These are phyloP conservation scores for Stegastes partitus DNA, from an alignment of 2,113 vertebrate genomes.

Conservation along the genomic window DNA sequence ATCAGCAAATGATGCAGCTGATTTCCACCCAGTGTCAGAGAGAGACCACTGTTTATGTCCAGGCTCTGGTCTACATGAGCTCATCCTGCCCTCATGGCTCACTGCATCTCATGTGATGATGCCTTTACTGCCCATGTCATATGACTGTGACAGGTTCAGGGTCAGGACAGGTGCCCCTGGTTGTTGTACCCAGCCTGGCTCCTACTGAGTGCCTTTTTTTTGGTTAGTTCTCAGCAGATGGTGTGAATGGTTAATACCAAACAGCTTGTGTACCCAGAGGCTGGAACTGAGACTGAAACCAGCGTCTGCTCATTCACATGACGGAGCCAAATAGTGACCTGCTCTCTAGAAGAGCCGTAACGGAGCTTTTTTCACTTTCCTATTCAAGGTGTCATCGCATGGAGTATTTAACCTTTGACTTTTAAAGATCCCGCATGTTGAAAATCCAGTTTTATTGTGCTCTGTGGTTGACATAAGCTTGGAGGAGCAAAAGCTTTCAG, in stretches of 20 bases:
- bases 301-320: constrained; percentile 61
- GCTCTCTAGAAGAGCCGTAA: constrained; percentile 2
- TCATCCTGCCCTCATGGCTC: constrained; percentile 15
- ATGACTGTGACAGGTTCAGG: constrained; percentile 29
- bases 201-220: not conserved
- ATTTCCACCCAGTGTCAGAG: not conserved
- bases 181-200: constrained; percentile 7
- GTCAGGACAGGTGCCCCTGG: constrained; percentile 45
- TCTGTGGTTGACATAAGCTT: no score
- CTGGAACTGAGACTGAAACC: constrained; percentile 82
- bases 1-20: constrained; percentile 10
- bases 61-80: constrained; percentile 17
- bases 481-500: no score
- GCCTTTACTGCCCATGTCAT: constrained; percentile 24
- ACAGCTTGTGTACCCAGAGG: constrained; percentile 41
- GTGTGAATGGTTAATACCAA: constrained; percentile 35
- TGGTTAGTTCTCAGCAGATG: constrained; percentile 61
- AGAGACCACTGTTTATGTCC: constrained; percentile 21
- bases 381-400: no score
- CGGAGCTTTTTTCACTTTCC: not conserved
- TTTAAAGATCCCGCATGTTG: no score
- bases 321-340: constrained; percentile 36
- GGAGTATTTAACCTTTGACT: no score
- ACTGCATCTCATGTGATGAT: constrained; percentile 45
- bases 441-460: no score